phyloP scores from a whole-genome alignment of 2,113 vertebrate species.

The Nansenia antarctica region DNA sequence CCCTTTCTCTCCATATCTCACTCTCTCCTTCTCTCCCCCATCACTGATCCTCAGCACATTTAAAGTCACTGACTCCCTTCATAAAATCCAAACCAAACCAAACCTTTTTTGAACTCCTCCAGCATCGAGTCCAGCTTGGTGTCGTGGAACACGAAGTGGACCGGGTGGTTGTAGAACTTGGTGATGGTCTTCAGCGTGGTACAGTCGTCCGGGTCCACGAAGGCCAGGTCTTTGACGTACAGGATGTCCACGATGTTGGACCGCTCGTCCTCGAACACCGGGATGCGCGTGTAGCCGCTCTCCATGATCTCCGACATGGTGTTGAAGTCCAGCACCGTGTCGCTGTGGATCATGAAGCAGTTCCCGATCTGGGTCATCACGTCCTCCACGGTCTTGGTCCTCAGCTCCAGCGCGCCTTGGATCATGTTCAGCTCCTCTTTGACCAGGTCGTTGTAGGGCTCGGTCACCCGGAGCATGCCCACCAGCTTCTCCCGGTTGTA shows the following conservation, averaged over 20 bases:
- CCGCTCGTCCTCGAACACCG: conserved; percentile 86
- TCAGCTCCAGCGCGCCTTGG: conserved; percentile 91
- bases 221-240: conserved; percentile 92
- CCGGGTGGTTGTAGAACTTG: conserved; percentile 95
- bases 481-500: conserved; percentile 97
- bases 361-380: conserved; percentile 89
- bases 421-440: conserved; percentile 97
- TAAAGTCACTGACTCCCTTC: no score
- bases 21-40: no score
- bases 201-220: conserved; percentile 93
- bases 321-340: conserved; percentile 91
- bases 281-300: conserved; percentile 93
- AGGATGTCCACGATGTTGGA: conserved; percentile 96
- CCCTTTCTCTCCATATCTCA: no score
- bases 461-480: conserved; percentile 94
- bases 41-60: no score
- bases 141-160: conserved; percentile 96
- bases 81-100: conserved; percentile 25
- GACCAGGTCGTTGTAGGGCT: conserved; percentile 92
- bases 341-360: conserved; percentile 94
- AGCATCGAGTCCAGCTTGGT: conserved; percentile 96
- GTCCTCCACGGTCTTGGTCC: conserved; percentile 93
- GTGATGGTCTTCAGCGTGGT: conserved; percentile 95
- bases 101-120: conserved; percentile 99
- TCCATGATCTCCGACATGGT: conserved; percentile 99